Evolutionary conservation across 2,113 vertebrate genomes (phyloP), one percentile per base, ranked within the genome.

Genomic region (Oreochromis spilurus): DNA sequence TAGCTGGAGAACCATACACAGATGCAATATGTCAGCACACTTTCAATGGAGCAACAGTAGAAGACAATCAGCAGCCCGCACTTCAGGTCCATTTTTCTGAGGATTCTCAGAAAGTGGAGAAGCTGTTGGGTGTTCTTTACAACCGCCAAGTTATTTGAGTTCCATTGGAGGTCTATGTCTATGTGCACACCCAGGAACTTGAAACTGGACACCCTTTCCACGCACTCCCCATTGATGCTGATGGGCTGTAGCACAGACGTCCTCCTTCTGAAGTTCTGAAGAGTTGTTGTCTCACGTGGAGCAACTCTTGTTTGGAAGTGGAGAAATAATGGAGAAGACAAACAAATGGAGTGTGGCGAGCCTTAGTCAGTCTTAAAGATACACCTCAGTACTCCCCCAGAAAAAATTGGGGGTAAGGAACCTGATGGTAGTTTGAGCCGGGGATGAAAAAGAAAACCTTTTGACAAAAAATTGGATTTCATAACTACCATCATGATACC

Each of bases 281-380:
- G 36, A 10, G 9, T 38, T 55, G 53, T 21, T 55, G 53, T 55
- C 2, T 55, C 11, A 13, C 6, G 21, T 55, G 53, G 53, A 55
- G 21, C 4, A 26, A 7, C 53, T 55, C 53, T 13, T 55, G 2
- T 26, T 55, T 55, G 53, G 11, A 55, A 55, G 53, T 55, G 53
- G 6, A 24, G 21, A 26, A 31, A 31, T 31, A 31, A 2, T 31
- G 31, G 31, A 31, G 31, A 0, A 55, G 0, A 55, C 53, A 55
- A 55, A 55, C 53, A 55, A 55, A 55, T 55, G 53, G 53, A 55
- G 2, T 55, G 21, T 0, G 53, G 5, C 0, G 53, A 55, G 21
- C 0, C 0, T 60, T 60, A 31, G 57, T 58, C 3, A 1, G 55
- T 58, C 55, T 58, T 29, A 58, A 16, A 31, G 7, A 60, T 31